A percentile compares a stretch with the other conserved stretches of the same genome.
phyloP scores from a whole-genome alignment of 2,797 vertebrate genomes.

The Falco biarmicus region DNA sequence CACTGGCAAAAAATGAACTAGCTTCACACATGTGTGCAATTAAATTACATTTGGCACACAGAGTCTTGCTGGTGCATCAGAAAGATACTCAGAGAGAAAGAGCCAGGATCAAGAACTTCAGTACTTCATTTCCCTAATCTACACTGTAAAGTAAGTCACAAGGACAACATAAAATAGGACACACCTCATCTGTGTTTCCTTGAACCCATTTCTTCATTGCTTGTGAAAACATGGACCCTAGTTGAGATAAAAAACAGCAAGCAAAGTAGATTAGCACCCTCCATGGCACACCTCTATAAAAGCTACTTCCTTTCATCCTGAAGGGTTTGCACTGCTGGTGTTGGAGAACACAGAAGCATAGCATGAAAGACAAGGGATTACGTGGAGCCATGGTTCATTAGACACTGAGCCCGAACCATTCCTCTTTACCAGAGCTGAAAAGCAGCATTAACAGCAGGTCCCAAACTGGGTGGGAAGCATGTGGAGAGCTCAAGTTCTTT shows the following conservation, averaged over 20 bases:
- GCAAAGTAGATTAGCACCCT: background rate
- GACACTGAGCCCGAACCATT: background rate
- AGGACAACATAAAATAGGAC: background rate
- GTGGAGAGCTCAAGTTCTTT: background rate
- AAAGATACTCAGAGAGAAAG: background rate
- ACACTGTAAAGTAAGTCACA: background rate
- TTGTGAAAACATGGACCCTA: conserved; percentile 99
- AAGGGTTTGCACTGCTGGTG: background rate
- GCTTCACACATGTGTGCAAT: background rate
- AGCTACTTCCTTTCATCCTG: background rate
- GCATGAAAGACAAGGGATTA: background rate
- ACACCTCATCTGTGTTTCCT: conserved; percentile 96
- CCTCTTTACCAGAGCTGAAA: background rate
- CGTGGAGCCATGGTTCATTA: background rate
- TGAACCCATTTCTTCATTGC: conserved; percentile 99
- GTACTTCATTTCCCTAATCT: background rate
- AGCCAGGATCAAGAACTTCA: background rate
- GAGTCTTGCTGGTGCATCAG: background rate
- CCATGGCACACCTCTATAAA: background rate
- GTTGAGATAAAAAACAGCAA: conserved; percentile 44
- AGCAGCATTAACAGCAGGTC: background rate
- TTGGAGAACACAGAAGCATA: background rate
- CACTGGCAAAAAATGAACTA: background rate
- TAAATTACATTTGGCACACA: background rate
- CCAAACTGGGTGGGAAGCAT: background rate